Evolutionary conservation across 1,140 invertebrate species (phyloP).

Genomic region (Bathynomus jamesi): DNA sequence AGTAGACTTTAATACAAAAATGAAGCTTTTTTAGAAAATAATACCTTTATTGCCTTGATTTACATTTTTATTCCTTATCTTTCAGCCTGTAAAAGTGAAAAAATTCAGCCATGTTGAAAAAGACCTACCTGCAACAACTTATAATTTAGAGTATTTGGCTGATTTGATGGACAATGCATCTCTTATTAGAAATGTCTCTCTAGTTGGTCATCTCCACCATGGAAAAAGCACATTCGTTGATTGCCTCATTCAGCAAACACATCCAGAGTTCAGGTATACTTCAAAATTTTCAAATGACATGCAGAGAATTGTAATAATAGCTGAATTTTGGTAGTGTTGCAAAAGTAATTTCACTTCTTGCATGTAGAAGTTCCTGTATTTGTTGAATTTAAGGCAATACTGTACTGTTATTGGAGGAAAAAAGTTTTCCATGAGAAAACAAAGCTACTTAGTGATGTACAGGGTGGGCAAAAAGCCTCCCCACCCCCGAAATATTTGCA

Average conservation of each 20-base stretch:
- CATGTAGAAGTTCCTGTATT: too few species aligned
- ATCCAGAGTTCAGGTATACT: conserved; percentile 62
- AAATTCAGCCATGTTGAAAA: conserved; percentile 95
- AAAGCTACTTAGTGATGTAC: too few species aligned
- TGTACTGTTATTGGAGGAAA: too few species aligned
- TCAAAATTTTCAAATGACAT: too few species aligned
- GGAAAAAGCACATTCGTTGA: conserved; percentile 99
- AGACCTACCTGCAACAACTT: conserved; percentile 85
- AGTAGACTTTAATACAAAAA: too few species aligned
- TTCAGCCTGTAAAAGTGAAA: conserved; percentile 82
- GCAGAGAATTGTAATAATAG: too few species aligned
- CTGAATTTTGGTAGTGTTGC: too few species aligned
- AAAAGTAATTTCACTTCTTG: too few species aligned
- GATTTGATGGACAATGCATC: conserved; percentile 96
- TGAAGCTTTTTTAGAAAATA: neutral
- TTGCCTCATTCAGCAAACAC: conserved; percentile 93
- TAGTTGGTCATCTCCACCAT: conserved; percentile 96
- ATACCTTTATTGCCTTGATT: neutral
- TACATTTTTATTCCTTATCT: neutral
- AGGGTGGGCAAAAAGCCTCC: too few species aligned
- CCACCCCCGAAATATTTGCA: too few species aligned
- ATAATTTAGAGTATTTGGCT: conserved; percentile 92
- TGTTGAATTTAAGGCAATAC: too few species aligned
- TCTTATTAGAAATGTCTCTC: conserved; percentile 88
- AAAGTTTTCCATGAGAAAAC: too few species aligned